phyloP scores from a whole-genome alignment of 2,797 vertebrate species.

The Etheostoma perlongum region DNA sequence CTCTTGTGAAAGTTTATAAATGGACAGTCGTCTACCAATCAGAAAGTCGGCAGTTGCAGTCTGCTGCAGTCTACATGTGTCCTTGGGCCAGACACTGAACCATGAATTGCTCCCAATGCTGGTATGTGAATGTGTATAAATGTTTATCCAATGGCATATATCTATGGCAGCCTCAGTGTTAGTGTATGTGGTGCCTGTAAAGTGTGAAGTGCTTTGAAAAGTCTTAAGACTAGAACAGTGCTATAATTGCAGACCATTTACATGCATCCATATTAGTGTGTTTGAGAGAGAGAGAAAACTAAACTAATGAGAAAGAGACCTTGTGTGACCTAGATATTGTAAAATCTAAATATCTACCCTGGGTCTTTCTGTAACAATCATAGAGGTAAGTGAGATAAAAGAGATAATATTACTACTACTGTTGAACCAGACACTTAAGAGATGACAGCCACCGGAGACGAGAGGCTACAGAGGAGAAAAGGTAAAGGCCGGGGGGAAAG shows the following conservation, averaged over 20 bases:
- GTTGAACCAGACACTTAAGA: conserved; percentile 35
- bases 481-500: no score
- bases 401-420: background rate
- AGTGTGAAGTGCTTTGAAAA: no score
- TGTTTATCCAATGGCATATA: no score
- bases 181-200: no score
- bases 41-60: no score
- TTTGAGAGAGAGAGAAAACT: background rate
- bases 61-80: no score
- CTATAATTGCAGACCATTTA: no score
- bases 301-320: background rate
- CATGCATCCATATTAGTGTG: background rate
- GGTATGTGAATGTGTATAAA: no score
- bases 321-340: background rate
- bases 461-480: conserved; percentile 33
- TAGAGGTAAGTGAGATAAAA: background rate
- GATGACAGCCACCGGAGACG: conserved; percentile 43
- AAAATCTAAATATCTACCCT: conserved; percentile 32
- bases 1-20: background rate
- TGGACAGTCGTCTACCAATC: background rate
- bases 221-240: no score
- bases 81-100: no score
- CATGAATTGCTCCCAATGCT: no score
- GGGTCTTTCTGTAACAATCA: background rate
- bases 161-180: no score